Percentiles rank a stretch among this genome's conserved stretches.
Conservation (phyloP, 2,113 vertebrate species). For the Peromyscus californicus region DNA sequence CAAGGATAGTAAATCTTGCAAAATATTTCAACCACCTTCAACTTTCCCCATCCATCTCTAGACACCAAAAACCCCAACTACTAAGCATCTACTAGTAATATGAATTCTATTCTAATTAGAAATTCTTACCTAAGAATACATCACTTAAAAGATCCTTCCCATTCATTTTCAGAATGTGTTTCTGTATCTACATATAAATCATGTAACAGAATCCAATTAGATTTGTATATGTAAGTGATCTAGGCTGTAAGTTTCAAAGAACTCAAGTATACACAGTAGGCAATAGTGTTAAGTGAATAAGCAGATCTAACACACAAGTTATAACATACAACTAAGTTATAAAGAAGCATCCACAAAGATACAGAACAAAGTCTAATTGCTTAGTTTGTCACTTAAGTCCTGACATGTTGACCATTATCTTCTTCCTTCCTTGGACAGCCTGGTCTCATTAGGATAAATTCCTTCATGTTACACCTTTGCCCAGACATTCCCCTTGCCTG, state of each 20-base stretch:
- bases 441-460: constrained; percentile 33
- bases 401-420: neutral
- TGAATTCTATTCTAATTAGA: constrained; percentile 43
- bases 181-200: neutral
- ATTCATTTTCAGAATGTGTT: constrained; percentile 25
- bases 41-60: neutral
- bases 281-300: constrained; percentile 29
- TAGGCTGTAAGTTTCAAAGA: constrained; percentile 35
- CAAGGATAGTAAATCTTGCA: constrained; percentile 19
- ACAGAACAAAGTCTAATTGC: constrained; percentile 47
- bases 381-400: constrained; percentile 5
- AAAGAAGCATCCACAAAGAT: neutral
- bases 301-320: constrained; percentile 21
- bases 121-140: constrained; percentile 34
- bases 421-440: constrained; percentile 9
- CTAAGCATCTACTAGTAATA: constrained; percentile 12
- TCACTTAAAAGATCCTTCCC: constrained; percentile 28
- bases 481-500: neutral
- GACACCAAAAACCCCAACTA: constrained; percentile 36
- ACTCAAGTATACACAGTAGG: neutral
- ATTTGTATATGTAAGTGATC: constrained; percentile 47
- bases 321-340: constrained; percentile 49
- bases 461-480: constrained; percentile 49
- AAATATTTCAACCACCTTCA: constrained; percentile 5
- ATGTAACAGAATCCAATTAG: constrained; percentile 48